Conservation (phyloP, 2,113 vertebrate genomes). For the Oceanites oceanicus region DNA sequence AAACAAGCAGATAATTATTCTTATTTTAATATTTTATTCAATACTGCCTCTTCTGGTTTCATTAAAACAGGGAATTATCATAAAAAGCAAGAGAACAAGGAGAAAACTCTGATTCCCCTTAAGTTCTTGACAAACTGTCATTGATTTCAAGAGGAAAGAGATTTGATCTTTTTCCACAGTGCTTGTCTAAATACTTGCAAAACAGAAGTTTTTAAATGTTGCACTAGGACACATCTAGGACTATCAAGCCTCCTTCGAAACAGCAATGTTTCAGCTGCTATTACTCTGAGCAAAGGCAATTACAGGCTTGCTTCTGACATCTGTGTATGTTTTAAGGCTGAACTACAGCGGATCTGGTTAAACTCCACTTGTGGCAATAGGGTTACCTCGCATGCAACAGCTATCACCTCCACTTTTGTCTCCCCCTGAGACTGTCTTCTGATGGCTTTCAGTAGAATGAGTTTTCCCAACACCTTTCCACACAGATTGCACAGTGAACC, state of each 20-base stretch:
- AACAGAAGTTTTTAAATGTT: not conserved
- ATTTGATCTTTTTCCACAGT: not conserved
- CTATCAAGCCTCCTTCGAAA: not conserved
- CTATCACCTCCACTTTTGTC: not conserved
- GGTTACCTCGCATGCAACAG: not conserved
- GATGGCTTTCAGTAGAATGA: not conserved
- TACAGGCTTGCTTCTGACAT: not conserved
- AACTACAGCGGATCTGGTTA: not conserved
- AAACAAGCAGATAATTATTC: not conserved
- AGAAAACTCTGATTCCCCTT: not conserved
- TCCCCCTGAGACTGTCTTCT: not conserved
- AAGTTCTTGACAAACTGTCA: not conserved
- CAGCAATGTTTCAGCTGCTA: not conserved
- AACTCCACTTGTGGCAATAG: not conserved
- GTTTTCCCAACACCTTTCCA: not conserved
- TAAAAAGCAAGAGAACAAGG: not conserved
- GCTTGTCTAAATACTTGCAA: not conserved
- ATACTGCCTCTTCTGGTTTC: not conserved
- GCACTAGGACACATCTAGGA: not conserved
- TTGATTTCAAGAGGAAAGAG: not conserved
- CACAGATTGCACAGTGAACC: not conserved
- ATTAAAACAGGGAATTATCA: not conserved
- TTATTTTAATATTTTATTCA: constrained; percentile 45
- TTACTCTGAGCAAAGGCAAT: not conserved
- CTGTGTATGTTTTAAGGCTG: not conserved